Evolutionary conservation across 2,797 vertebrate genomes (phyloP).

Genomic region (Bucorvus abyssinicus): DNA sequence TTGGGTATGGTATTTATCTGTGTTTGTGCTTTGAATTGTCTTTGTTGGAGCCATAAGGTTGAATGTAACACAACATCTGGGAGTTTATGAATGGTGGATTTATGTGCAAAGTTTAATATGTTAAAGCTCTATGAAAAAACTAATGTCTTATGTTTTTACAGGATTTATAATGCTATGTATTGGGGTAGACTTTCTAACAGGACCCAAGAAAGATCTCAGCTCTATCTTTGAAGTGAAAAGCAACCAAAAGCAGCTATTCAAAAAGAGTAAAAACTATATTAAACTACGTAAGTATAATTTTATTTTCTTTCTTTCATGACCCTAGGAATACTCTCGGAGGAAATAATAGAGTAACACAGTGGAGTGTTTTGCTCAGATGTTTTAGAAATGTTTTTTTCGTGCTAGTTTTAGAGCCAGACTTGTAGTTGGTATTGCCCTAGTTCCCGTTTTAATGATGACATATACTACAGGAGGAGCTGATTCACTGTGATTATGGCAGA

Average conservation of each 20-base stretch:
- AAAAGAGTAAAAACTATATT: constrained; percentile 61
- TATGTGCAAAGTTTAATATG: background rate
- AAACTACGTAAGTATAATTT: constrained; percentile 72
- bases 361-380: background rate
- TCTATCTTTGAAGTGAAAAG: constrained; percentile 66
- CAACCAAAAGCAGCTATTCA: constrained; percentile 58
- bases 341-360: background rate
- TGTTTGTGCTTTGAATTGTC: background rate
- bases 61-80: background rate
- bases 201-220: constrained; percentile 59
- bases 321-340: background rate
- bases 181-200: constrained; percentile 53
- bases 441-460: background rate
- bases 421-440: background rate
- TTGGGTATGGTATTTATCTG: background rate
- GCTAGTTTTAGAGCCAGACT: background rate
- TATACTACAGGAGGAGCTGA: background rate
- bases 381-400: background rate
- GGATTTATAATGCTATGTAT: constrained; percentile 69
- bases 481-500: background rate
- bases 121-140: background rate
- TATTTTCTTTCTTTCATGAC: constrained; percentile 1
- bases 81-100: background rate
- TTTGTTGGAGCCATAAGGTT: background rate
- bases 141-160: constrained; percentile 35